Conservation (phyloP, 2,113 vertebrate species). For the Chlorocebus sabaeus region DNA sequence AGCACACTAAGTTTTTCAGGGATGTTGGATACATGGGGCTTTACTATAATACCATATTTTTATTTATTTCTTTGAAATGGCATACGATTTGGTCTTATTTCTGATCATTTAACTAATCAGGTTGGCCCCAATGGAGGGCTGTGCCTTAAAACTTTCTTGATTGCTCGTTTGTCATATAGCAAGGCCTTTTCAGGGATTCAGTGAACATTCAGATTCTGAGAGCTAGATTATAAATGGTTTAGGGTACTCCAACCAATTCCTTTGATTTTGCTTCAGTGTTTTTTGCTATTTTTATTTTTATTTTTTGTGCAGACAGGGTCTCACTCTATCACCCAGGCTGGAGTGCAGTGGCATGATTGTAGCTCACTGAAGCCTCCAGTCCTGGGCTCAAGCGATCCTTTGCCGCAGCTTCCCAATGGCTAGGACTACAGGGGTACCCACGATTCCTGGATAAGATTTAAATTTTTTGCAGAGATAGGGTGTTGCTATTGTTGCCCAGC, state of each 20-base stretch:
- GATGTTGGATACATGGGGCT: not conserved
- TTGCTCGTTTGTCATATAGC: not conserved
- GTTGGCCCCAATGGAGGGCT: not conserved
- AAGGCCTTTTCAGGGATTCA: not conserved
- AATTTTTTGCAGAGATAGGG: too few relatives aligned
- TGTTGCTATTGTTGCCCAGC: too few relatives aligned
- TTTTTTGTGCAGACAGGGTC: too few relatives aligned
- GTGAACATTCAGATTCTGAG: not conserved
- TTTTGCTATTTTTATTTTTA: too few relatives aligned
- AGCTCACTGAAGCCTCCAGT: too few relatives aligned
- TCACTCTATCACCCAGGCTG: too few relatives aligned
- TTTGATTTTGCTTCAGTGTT: not conserved
- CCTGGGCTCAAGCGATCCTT: too few relatives aligned
- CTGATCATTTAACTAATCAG: not conserved
- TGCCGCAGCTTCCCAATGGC: too few relatives aligned
- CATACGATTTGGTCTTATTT: not conserved
- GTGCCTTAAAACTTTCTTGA: not conserved
- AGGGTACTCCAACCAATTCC: not conserved
- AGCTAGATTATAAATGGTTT: not conserved
- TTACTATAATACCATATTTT: not conserved
- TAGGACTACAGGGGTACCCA: too few relatives aligned
- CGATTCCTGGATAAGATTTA: too few relatives aligned
- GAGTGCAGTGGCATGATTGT: too few relatives aligned
- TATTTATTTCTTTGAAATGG: not conserved
- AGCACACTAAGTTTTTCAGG: not conserved